Base-by-base conservation (phyloP, 2,797 vertebrate genomes). In the Sebastes cheni region DNA sequence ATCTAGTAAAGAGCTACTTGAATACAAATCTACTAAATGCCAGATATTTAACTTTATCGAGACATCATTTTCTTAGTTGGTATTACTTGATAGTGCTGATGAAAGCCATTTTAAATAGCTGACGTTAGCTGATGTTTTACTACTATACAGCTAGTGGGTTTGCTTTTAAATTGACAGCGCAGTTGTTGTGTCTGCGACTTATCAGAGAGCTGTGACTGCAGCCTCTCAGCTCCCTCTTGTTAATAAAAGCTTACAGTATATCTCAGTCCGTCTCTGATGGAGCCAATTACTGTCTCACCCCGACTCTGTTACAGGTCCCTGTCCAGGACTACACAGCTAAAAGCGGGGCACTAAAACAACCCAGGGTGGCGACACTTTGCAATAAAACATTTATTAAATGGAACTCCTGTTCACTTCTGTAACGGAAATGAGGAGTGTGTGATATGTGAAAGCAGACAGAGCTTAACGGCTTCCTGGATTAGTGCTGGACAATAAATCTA, bases 221-320 rank as follows among this genome's bases (percentile, higher is more conserved):
- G 78, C 68, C 46, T 30, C 70, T 64, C 72, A 54, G 65, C 39
- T 54, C 29, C 54, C 71, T 76, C 29, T 0, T 46, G 72, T 79
- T 75, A 68, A 74, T 79, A 83, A 78, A 23, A 59, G 72, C 77
- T 85, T 69, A 36, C 34, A n/a, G 34, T 36, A 72, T 59, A 77
- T 80, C 66, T 80, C 71, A 3, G 36, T 68, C 36, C 5, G 30
- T 69, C 79, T 86, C 79, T 76, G 69, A 86, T 73, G 70, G 75
- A 81, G 59, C 64, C 56, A 81, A 85, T 88, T 85, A 86, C 77
- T 30, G 67, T 66, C 50, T 82, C 79, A 61, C 23, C 42, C 56
- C 12, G 4, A 61, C 58, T 50, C 56, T 66, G 73, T 76, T 74
- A 75, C 79, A 68, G 52, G 54, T 72, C 73, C 73, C 68, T 32